Evolutionary conservation across 1,140 invertebrate species (phyloP), one percentile per base, ranked within the genome.

Genomic region (Drosophila novamexicana): DNA sequence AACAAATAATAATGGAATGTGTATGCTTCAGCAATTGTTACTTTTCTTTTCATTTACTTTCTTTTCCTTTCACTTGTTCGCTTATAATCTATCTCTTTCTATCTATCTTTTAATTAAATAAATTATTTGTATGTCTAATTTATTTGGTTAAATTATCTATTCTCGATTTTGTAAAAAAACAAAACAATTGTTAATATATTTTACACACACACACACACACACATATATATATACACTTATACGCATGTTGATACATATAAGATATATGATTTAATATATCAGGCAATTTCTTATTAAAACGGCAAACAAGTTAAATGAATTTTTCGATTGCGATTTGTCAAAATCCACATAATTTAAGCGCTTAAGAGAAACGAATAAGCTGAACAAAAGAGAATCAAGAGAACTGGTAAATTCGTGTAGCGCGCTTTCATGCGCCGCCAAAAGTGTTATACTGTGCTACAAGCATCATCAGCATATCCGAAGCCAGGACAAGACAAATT

Each of bases 401-500:
- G 53, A 49, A 47, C 34, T 40, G 50, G 29, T 56, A 59, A 63
- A 68, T 34, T 34, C 52, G 56, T 61, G 70, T 59, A 79, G 64
- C 59, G 47, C 59, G 42, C 64, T 68, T 67, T 36, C 36, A 45
- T 56, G 68, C 42, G 69, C 47, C 56, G 57, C 54, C 39, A 63
- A 63, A 85, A 85, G 65, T 81, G 83, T 85, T 85, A 85, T 22
- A 22, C 22, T 85, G 18, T 18, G 82, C 81, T 84, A 75, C 74
- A 82, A 83, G 80, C 79, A 83, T 79, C 70, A 81, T 63, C 79
- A 18, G 18, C 3, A 83, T 82, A 79, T 77, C 65, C 69, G 66
- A 62, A 75, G n/a, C 42, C 61, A 66, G 67, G 66, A 66, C 39
- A 54, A 73, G 70, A 63, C 40, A 54, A 29, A 69, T 71, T 54